Evolutionary conservation across 1,140 invertebrate genomes (phyloP), one percentile per base, ranked within the genome.

Genomic region (Lordiphosa mommai): DNA sequence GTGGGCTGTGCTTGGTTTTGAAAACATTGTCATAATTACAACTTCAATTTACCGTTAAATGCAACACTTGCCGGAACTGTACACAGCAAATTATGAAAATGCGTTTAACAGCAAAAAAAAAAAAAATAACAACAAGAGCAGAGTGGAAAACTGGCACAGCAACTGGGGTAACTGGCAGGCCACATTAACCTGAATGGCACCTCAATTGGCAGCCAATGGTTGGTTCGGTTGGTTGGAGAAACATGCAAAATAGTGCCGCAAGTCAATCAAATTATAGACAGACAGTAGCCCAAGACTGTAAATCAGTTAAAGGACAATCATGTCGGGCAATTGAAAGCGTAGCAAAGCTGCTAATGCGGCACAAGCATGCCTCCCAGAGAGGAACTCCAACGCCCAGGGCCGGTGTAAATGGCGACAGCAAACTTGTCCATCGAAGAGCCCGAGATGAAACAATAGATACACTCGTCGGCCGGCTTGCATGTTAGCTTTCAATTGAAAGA

Each of bases 221-320:
- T 71, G 59, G 61, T 55, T 48, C 60, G 53, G 72, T 17, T 33
- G 27, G 37, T n/a, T 14, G 27, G 29, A 16, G 40, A 59, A 67
- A 53, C 76, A 82, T 82, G 76, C 76, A 82, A 82, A 67, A 66
- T 34, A 82, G 55, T 55, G 77, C 77, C 77, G 55, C 77, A 63
- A 72, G 77, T 84, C 77, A 84, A 84, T 84, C 76, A 82, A 82
- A 82, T 82, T 82, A 82, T 66, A 61, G 63, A 66, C 67, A 71
- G 36, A 30, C 58, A 69, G 64, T 65, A 69, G 64, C 71, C 44
- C 52, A 46, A 61, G 66, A 60, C 67, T 57, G 64, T 76, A 76
- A 82, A 82, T 82, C 76, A 71, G 71, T 82, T 80, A 76, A 84
- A 80, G 76, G 71, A 80, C 76, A 76, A 82, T 82, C 76, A 74